Conservation (phyloP, 2,113 vertebrate species). For the Maccullochella peelii region DNA sequence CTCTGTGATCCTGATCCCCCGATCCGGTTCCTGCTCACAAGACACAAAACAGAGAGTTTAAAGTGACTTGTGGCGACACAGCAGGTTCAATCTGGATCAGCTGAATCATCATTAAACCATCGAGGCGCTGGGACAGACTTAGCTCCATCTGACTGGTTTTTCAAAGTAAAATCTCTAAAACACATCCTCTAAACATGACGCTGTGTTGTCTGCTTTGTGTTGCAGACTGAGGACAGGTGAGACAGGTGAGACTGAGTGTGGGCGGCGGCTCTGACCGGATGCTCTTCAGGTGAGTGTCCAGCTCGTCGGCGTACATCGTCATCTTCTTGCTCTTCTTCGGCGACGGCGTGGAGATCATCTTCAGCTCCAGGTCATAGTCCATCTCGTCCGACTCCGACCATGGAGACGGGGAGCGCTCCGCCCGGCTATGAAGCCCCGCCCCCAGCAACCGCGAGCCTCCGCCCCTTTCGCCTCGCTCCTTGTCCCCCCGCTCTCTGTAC, state of each 20-base stretch:
- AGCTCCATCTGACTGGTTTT: no score
- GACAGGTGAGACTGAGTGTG: no score
- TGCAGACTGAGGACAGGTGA: no score
- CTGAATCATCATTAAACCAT: no score
- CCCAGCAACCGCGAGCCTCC: constrained; percentile 60
- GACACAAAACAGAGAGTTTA: background rate
- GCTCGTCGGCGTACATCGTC: constrained; percentile 99
- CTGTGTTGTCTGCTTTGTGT: no score
- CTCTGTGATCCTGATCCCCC: constrained; percentile 69
- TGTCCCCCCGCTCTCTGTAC: constrained; percentile 86
- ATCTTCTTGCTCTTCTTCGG: constrained; percentile 99
- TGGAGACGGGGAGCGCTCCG: constrained; percentile 71
- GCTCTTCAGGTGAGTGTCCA: constrained; percentile 92
- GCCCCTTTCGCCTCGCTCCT: constrained; percentile 83
- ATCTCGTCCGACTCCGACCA: constrained; percentile 96
- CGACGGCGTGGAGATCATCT: constrained; percentile 98
- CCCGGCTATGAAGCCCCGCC: constrained; percentile 68
- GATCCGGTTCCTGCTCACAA: constrained; percentile 85
- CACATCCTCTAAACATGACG: no score
- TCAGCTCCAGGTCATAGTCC: constrained; percentile 98
- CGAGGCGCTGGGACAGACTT: background rate
- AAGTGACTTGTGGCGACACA: no score
- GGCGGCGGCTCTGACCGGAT: constrained; percentile 86
- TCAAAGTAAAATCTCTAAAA: no score
- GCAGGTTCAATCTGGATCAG: no score